Evolutionary conservation across 2,888 invertebrate genomes (phyloP), one percentile per base, ranked within the genome.

Genomic region (Metallyticus violacea): DNA sequence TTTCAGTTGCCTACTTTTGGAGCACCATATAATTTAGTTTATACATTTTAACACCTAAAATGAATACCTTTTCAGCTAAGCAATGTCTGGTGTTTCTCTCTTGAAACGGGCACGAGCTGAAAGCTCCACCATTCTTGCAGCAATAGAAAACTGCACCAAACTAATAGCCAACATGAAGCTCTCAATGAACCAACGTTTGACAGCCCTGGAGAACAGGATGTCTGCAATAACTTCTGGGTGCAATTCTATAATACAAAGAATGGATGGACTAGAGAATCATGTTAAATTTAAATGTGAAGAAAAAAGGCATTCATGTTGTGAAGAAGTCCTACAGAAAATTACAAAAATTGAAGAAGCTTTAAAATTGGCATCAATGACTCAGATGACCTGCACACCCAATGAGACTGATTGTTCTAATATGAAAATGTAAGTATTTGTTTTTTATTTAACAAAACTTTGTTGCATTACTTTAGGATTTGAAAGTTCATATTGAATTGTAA

Each of bases 231-330:
- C 87, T 27, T 40, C 85, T 9, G 86, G 87, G 22, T 86, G 86
- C 83, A 88, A 87, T 79, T 82, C 85, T 81, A 87, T 88, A 86
- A 88, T 86, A 9, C 82, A 87, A 27, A 85, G 88, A 79, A 86
- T 88, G 83, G 87, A 88, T 80, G 81, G 86, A 22, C 78, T 88
- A 26, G 88, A 88, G 27, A 80, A 77, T 77, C 80, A 87, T 26
- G 81, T 87, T 26, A 85, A 86, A 28, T 86, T 82, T 77, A 81
- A 76, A 40, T 30, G 86, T 29, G 87, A 87, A 30, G 84, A 79
- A 30, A 82, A 87, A n/a, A 78, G 88, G 79, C 89, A 89, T 83
- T 27, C 82, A 1, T 89, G 89, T 82, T 89, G 89, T 88, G 87
- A 88, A n/a, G 88, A 89, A 83, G 86, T 89, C 25, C 81, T 89